A percentile compares a stretch with the other conserved stretches of the same genome.
Conservation (phyloP, 2,888 invertebrate genomes). For the Drosophila melanocephala region DNA sequence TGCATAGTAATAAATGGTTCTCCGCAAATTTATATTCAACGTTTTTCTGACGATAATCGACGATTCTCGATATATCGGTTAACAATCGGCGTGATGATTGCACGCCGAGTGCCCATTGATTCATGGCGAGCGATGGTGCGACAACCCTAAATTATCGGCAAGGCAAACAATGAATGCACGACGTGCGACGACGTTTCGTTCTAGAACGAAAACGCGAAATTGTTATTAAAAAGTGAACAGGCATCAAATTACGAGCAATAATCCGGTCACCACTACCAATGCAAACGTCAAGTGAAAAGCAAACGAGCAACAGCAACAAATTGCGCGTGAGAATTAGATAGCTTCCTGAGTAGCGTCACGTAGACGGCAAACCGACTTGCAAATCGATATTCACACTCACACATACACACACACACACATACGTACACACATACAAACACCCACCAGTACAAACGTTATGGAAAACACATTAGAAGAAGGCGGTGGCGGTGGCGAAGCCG, state of each 20-base stretch:
- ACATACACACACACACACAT: conserved; percentile 31
- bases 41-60: not conserved
- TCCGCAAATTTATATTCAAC: not conserved
- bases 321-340: conserved; percentile 63
- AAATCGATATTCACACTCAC: conserved; percentile 69
- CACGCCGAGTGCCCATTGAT: conserved; percentile 8
- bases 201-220: conserved; percentile 65
- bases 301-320: conserved; percentile 37
- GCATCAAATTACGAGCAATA: conserved; percentile 34
- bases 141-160: conserved; percentile 59
- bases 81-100: not conserved
- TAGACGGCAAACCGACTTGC: conserved; percentile 69
- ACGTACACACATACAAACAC: conserved; percentile 40
- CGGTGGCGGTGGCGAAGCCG: conserved; percentile 31
- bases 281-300: conserved; percentile 41
- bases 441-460: conserved; percentile 63
- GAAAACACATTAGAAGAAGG: conserved; percentile 65
- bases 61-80: conserved; percentile 19
- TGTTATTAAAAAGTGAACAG: conserved; percentile 58
- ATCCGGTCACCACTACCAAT: conserved; percentile 53
- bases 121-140: conserved; percentile 18
- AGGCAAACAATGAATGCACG: conserved; percentile 65
- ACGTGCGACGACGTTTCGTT: conserved; percentile 57
- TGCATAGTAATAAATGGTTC: not conserved
- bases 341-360: conserved; percentile 76